These are phyloP conservation scores for Hypothenemus hampei DNA, from an alignment of 1,140 invertebrate genomes.

Conservation along the genomic window DNA sequence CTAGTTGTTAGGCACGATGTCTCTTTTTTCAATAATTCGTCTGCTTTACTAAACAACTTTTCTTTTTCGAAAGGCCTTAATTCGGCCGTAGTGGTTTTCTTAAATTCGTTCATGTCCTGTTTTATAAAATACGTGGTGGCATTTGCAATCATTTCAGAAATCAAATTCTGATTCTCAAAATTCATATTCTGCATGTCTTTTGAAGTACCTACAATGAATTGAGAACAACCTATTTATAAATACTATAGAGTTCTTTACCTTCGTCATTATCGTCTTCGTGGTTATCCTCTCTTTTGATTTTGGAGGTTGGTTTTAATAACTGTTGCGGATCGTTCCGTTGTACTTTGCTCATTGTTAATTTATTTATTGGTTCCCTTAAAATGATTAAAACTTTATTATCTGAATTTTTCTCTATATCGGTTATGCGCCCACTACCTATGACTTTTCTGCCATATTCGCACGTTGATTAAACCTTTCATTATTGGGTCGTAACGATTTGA, in stretches of 20 bases:
- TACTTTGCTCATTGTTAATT: too few relatives aligned
- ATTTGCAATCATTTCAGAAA: conserved; percentile 11
- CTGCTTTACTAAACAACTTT: conserved; percentile 8
- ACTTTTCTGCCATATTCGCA: conserved; percentile 19
- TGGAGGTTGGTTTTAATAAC: too few relatives aligned
- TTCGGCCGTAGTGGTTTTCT: conserved; percentile 4
- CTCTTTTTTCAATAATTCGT: conserved; percentile 7
- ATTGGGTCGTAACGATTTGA: conserved; percentile 16
- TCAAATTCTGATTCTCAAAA: not conserved
- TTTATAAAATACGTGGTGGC: conserved; percentile 8
- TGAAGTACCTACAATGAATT: too few relatives aligned
- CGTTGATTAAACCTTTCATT: conserved; percentile 17
- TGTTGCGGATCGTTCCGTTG: too few relatives aligned
- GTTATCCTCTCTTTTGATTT: too few relatives aligned
- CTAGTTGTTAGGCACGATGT: conserved; percentile 7
- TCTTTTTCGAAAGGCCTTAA: conserved; percentile 6
- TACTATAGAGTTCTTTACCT: too few relatives aligned
- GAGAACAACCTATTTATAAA: too few relatives aligned
- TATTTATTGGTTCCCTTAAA: too few relatives aligned
- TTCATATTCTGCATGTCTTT: not conserved
- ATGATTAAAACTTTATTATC: too few relatives aligned
- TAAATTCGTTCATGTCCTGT: not conserved
- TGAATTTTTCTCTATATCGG: too few relatives aligned
- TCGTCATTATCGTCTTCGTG: not conserved
- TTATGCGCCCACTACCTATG: too few relatives aligned